Evolutionary conservation across 2,888 invertebrate species (phyloP), one percentile per base, ranked within the genome.

Genomic region (Tipula helvola): DNA sequence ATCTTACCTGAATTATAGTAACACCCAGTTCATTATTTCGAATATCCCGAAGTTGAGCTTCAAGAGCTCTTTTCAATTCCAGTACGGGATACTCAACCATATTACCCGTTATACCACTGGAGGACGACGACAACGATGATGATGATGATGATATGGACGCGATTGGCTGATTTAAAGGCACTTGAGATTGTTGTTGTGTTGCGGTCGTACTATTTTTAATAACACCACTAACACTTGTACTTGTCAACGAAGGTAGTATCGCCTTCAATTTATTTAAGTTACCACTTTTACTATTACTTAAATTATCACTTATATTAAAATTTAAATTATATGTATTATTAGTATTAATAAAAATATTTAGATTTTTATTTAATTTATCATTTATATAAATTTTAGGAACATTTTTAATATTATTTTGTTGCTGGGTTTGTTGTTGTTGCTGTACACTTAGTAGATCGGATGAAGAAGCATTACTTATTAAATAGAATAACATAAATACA

Each of bases 21-120:
- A 91, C 89, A 16, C 90, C 90, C 88, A 91, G 89, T 88, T 91
- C 91, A 3, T 90, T 88, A 89, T 91, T 91, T 42, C 91, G 89
- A 85, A 92, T 90, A 86, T 88, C 90, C 86, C 89, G 90, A 71
- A 92, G 87, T 47, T 90, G 89, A 3, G 88, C 87, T 87, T 91
- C 90, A 36, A 91, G 89, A 88, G 86, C 83, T 12, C 86, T 16
- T 16, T 83, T 71, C 13, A 87, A 52, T 10, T 87, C 87, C 4
- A 86, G n/a, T 16, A 87, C 44, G 10, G 3, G 18, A 85, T 85
- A 85, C 39, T 84, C 84, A 10, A 71, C 28, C 71, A 71, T 13
- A 71, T 28, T 71, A 71, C 71, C 28, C 71, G 71, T 28, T 28
- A 28, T 10, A 5, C 12, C 3, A 10, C 71, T 28, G 10, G 28